Evolutionary conservation across 2,888 invertebrate genomes (phyloP).

Genomic region (Rhagium mordax): DNA sequence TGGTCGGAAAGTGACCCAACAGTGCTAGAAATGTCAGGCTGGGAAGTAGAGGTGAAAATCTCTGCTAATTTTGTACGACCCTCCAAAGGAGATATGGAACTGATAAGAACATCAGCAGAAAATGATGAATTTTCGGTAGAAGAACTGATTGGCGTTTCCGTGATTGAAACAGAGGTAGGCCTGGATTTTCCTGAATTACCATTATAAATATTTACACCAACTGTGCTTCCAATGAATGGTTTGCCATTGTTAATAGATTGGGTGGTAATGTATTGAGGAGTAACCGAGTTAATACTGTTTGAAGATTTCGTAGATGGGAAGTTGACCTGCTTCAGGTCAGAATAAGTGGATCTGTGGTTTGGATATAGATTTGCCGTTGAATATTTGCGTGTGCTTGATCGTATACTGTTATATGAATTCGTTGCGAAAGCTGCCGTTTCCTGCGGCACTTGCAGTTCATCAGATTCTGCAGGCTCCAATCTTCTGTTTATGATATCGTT

Average conservation of each 20-base stretch:
- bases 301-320: slow-evolving; percentile 48
- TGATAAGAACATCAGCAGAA: not conserved
- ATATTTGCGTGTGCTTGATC: slow-evolving; percentile 49
- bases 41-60: not conserved
- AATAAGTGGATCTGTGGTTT: slow-evolving; percentile 66
- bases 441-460: slow-evolving; percentile 80
- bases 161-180: not conserved
- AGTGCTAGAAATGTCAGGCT: not conserved
- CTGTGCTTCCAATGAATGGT: slow-evolving; percentile 64
- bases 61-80: not conserved
- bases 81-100: not conserved
- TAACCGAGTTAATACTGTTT: slow-evolving; percentile 60
- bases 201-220: slow-evolving; percentile 51
- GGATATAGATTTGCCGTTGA: slow-evolving; percentile 60
- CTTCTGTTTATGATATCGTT: slow-evolving; percentile 38
- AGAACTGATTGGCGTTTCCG: not conserved
- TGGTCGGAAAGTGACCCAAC: not conserved
- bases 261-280: slow-evolving; percentile 64
- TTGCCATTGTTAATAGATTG: slow-evolving; percentile 65
- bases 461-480: slow-evolving; percentile 46
- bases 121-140: not conserved
- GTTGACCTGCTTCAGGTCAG: slow-evolving; percentile 62
- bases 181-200: not conserved
- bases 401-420: slow-evolving; percentile 62
- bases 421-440: slow-evolving; percentile 85